Base-by-base conservation (phyloP, 2,113 vertebrate species). In the Microcebus tavaratra region DNA sequence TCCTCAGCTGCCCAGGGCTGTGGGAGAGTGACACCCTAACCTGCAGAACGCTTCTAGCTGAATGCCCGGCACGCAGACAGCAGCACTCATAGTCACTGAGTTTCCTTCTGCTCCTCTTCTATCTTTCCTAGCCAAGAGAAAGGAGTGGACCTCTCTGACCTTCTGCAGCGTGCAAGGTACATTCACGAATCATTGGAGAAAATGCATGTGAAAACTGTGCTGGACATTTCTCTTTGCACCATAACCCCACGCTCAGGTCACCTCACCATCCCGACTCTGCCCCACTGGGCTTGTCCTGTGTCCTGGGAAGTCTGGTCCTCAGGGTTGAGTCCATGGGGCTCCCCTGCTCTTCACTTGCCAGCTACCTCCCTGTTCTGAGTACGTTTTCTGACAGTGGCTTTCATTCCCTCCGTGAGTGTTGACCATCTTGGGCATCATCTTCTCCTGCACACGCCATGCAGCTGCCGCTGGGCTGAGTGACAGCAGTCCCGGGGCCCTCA, bases 211-310 rank as follows among this genome's bases (percentile, higher is more conserved):
- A 67, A 79, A 59, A 23, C 59, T 27, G 31, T 7, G 2, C 10
- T 42, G 20, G 48, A 50, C 8, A 20, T 25, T 10, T 88, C 76
- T 75, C 53, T 83, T 45, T 34, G 39, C 10, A 10, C 21, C 20
- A 57, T 5, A 27, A 29, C 9, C 6, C 6, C 2, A 29, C 45
- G 29, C 3, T 5, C 31, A 39, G 6, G 13, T 48, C 1, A 0
- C 21, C 15, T 34, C 42, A 23, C 18, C 8, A 5, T 39, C 36
- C 36, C 0, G 5, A 48, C 8, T 39, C 39, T 25, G 17, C 57
- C 45, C 27, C 67, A 8, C 57, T 29, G 39, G 57, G 18, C 20
- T 39, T 76, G 70, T 27, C 53, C 34, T 76, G 91, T 7, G 20
- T 15, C 70, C 53, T 45, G 53, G 34, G 4, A 78, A 76, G n/a